phyloP scores from a whole-genome alignment of 2,797 vertebrate species.

The Chaunax sp. region DNA sequence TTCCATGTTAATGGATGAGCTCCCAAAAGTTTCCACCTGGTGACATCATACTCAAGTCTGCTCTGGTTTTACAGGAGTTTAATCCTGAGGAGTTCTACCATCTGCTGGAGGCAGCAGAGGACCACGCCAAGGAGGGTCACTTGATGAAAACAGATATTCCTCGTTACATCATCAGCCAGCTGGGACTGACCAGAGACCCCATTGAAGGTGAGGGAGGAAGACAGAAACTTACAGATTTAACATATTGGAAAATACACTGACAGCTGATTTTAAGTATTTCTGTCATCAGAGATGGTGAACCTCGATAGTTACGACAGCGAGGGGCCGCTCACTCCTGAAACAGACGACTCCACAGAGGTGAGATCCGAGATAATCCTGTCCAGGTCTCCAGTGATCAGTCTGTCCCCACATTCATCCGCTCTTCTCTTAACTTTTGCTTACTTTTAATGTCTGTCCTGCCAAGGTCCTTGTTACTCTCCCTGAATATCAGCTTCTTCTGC shows the following conservation, averaged over 20 bases:
- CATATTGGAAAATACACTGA: neutral
- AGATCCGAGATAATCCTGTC: conserved; percentile 19
- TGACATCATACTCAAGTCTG: neutral
- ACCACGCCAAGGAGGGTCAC: conserved; percentile 93
- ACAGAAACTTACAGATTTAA: neutral
- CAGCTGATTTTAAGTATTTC: neutral
- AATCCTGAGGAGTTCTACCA: conserved; percentile 95
- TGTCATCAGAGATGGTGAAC: conserved; percentile 87
- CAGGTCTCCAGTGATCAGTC: neutral
- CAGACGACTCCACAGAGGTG: conserved; percentile 91
- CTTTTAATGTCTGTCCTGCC: neutral
- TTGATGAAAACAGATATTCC: conserved; percentile 94
- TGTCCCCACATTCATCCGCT: neutral
- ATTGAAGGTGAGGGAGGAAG: conserved; percentile 87
- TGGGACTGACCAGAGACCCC: conserved; percentile 92
- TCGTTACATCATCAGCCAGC: conserved; percentile 93
- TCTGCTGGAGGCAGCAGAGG: conserved; percentile 91
- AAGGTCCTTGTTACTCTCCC: conserved; percentile 10
- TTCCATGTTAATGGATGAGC: neutral
- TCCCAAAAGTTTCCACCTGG: neutral
- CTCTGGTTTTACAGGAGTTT: conserved; percentile 85
- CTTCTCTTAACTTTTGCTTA: conserved; percentile 3
- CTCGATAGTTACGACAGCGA: conserved; percentile 91
- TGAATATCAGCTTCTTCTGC: conserved; percentile 43
- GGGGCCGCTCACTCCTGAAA: conserved; percentile 90